Evolutionary conservation across 2,888 invertebrate species (phyloP).

Genomic region (Xanthia icteritia): DNA sequence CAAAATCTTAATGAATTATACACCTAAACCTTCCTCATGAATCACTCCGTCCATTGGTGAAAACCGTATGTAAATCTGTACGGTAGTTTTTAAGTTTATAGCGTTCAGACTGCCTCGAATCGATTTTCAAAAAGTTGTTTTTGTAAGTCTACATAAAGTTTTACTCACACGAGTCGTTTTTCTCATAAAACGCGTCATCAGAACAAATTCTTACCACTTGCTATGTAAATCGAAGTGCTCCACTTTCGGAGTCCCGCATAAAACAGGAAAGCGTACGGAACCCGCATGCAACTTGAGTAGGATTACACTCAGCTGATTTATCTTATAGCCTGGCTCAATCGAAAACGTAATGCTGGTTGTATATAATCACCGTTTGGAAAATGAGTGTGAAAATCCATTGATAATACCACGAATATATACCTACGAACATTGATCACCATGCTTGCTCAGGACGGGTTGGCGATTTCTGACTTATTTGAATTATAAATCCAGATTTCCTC

Average conservation of each 20-base stretch:
- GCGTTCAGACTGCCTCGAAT: no score
- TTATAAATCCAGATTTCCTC: no score
- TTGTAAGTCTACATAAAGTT: conserved; percentile 1
- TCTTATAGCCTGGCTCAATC: conserved; percentile 24
- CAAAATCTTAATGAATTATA: no score
- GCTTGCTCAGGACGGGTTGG: no score
- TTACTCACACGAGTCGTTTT: conserved; percentile 22
- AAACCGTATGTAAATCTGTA: no score
- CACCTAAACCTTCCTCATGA: no score
- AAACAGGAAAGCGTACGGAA: conserved; percentile 40
- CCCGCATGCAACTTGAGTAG: conserved; percentile 54
- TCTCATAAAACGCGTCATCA: conserved; percentile 19
- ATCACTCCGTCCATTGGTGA: no score
- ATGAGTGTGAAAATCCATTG: neutral
- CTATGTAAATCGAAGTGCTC: conserved; percentile 52
- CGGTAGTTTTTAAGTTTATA: no score
- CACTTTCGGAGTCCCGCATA: conserved; percentile 45
- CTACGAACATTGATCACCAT: no score
- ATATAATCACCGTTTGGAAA: conserved; percentile 10
- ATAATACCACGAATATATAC: neutral
- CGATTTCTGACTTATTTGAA: no score
- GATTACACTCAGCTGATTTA: conserved; percentile 53
- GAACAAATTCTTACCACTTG: conserved; percentile 21
- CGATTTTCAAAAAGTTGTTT: no score
- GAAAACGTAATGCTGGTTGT: conserved; percentile 11